Evolutionary conservation across 2,888 invertebrate genomes (phyloP), one percentile per base, ranked within the genome.

Genomic region (Parthenolecanium corni): DNA sequence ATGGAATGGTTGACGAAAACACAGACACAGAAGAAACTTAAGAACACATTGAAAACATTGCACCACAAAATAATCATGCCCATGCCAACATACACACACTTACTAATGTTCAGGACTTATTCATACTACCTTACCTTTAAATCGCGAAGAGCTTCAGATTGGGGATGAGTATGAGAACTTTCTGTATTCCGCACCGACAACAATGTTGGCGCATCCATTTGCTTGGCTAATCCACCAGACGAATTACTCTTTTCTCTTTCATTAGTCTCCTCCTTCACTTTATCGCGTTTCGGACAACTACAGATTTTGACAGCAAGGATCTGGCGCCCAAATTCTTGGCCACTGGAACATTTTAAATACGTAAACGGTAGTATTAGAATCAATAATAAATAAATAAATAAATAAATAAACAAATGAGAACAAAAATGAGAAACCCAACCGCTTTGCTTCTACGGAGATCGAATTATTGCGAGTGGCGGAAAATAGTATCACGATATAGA

Each of bases 201-300:
- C n/a, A 31, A n/a, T 2, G 12, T 36, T 5, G 52, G 25, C 9
- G 38, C 14, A 21, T 23, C 16, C 36, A 12, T 4, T n/a, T 36
- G 20, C n/a, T 14, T 49, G n/a, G 49, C 11, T 18, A 14, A 16
- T 21, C 49, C 12, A 49, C 49, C 20, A 5, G 46, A 16, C 11
- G 38, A 57, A 18, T 31, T 12, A 5, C 18, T 57, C 14, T 47
- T 47, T 4, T 57, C 57, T 3, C 1, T 23, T 6, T 51, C 58
- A 14, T 49, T 31, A 1, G 20, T 31, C 20, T 85, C 85, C 57
- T 84, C 84, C 52, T 82, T 80, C 20, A 74, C 75, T 68, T 84
- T 79, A 70, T 89, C 89, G 0, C 89, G 75, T 14, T 83, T 82
- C 0, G 86, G 87, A 69, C 88, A 88, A 1, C 86, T 82, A 71